phyloP scores from a whole-genome alignment of 2,888 invertebrate genomes.

The Trissolcus brochymenae region DNA sequence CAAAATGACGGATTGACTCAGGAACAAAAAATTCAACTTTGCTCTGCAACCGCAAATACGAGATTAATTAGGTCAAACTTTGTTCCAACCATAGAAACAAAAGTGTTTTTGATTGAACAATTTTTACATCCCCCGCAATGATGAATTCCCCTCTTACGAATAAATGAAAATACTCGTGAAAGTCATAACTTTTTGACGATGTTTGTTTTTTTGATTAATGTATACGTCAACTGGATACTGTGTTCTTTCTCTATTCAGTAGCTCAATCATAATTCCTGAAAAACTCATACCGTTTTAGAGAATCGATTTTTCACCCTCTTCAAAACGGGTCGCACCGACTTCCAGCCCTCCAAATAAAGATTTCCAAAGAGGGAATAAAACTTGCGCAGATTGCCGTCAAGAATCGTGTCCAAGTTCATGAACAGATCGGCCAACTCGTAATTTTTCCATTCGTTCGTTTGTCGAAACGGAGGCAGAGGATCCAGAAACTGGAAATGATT shows the following conservation, averaged over 20 bases:
- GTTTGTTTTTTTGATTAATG: background rate
- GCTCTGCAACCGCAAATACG: no score
- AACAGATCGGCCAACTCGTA: slow-evolving; percentile 26
- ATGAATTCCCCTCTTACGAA: no score
- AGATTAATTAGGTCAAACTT: no score
- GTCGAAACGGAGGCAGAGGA: slow-evolving; percentile 19
- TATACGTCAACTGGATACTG: background rate
- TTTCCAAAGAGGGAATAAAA: slow-evolving; percentile 33
- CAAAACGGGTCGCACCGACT: slow-evolving; percentile 29
- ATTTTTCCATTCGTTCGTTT: slow-evolving; percentile 12
- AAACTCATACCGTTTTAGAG: slow-evolving; percentile 29
- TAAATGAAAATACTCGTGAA: no score
- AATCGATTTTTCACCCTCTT: slow-evolving; percentile 39
- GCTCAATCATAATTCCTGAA: background rate
- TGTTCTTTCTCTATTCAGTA: no score
- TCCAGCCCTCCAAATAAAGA: slow-evolving; percentile 47
- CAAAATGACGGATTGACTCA: no score
- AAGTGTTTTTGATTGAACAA: no score
- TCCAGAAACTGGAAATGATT: slow-evolving; percentile 3
- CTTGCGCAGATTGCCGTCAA: slow-evolving; percentile 28
- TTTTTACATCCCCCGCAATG: no score
- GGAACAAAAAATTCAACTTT: no score
- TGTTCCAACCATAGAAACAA: no score
- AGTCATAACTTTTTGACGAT: no score
- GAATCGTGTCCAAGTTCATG: slow-evolving; percentile 20